phyloP scores from a whole-genome alignment of 1,140 invertebrate genomes.

The Penaeus vannamei region DNA sequence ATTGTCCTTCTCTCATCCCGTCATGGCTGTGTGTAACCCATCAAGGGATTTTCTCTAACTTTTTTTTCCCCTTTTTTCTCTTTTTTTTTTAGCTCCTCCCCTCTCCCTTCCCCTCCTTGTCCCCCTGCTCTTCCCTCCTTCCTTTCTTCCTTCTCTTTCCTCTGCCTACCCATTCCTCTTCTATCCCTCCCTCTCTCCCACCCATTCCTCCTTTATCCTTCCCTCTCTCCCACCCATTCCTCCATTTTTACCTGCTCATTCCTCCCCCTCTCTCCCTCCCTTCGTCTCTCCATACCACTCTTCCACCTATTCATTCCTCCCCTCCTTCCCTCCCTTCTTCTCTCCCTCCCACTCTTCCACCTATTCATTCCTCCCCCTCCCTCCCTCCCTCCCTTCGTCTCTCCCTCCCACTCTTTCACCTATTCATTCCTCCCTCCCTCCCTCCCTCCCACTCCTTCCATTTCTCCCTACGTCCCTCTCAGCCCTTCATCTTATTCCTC shows the following conservation, averaged over 20 bases:
- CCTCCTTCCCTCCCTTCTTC: too few relatives aligned
- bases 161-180: neutral
- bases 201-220: neutral
- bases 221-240: neutral
- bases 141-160: neutral
- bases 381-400: too few relatives aligned
- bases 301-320: neutral
- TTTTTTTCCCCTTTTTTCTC: constrained; percentile 9
- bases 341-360: too few relatives aligned
- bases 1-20: too few relatives aligned
- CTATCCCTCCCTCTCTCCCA: neutral
- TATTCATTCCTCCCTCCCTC: too few relatives aligned
- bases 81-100: neutral
- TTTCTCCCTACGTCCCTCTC: too few relatives aligned
- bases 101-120: neutral
- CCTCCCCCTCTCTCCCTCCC: neutral
- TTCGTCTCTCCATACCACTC: neutral
- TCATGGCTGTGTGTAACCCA: too few relatives aligned
- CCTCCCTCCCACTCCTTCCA: too few relatives aligned
- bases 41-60: neutral
- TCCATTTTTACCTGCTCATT: too few relatives aligned
- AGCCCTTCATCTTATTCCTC: too few relatives aligned
- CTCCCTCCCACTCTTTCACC: too few relatives aligned
- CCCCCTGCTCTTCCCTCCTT: neutral
- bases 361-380: too few relatives aligned